Conservation (phyloP, 2,113 vertebrate genomes). For the Marmota monax region DNA sequence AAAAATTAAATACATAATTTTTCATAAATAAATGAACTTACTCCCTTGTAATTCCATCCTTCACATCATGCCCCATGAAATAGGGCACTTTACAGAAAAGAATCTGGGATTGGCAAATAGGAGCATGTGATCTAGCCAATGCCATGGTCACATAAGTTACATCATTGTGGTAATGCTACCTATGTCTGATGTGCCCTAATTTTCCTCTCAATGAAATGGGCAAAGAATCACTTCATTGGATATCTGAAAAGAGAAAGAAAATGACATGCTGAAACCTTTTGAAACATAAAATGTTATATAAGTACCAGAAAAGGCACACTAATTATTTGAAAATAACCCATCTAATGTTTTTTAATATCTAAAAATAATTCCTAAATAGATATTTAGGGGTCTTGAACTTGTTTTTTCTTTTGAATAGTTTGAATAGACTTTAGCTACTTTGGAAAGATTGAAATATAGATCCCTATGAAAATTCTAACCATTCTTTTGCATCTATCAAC, state of each 20-base stretch:
- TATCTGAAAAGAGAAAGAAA: background rate
- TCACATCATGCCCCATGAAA: background rate
- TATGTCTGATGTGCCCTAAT: background rate
- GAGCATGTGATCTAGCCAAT: background rate
- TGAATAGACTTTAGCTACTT: background rate
- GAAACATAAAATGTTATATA: background rate
- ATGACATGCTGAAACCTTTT: background rate
- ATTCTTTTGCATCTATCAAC: background rate
- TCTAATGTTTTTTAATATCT: background rate
- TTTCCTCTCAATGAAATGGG: background rate
- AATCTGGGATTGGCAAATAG: background rate
- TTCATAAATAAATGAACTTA: constrained; percentile 9
- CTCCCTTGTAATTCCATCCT: background rate
- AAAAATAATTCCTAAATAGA: constrained; percentile 2
- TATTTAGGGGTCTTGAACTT: background rate
- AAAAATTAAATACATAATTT: constrained; percentile 61
- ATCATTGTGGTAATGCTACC: background rate
- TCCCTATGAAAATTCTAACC: background rate
- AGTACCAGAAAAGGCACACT: background rate
- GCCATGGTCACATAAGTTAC: background rate
- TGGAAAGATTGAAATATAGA: background rate
- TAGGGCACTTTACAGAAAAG: constrained; percentile 1
- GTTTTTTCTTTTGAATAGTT: background rate
- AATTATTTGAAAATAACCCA: background rate
- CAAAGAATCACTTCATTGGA: background rate